Base-by-base conservation (phyloP, 2,797 vertebrate genomes). In the Hyperoplus immaculatus region DNA sequence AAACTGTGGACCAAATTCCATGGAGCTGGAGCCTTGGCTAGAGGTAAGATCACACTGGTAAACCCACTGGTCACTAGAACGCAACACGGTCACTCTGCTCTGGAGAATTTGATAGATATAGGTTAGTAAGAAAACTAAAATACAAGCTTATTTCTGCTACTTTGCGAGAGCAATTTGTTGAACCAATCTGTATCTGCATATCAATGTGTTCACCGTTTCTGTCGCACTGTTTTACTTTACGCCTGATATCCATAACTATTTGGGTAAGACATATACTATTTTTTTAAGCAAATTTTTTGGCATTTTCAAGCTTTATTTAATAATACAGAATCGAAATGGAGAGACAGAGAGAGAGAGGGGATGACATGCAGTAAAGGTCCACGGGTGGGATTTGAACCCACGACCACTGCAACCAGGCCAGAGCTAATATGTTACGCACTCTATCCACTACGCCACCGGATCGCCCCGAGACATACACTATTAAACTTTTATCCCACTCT, bases 1-100 rank as follows among this genome's bases (percentile, higher is more conserved):
- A 91, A 89, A 87, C 92, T 93, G 92, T 95, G 93, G 87, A 94
- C 90, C 92, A 91, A 87, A 89, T 77, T 94, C 94, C 93, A 93
- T 5, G 92, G 89, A 83, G 93, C 81, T 16, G 87, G 87, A 82
- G 86, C 88, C 82, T 87, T 89, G 60, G 92, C 93, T 92, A 88
- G 83, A 88, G 86, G 88, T 71, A 77, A 89, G 81, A 92, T 80
- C 57, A 93, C 67, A 89, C 70, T 0, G 72, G 91, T 89, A 81
- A 85, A 82, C 58, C 78, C 80, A 78, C 55, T 15, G 41, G 42
- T 69, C 46, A 66, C 46, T 6, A 8, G 3, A 53, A 54, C 1
- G 51, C 41, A 49, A 4, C 43, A 45, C 16, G 10, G 42, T 76
- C 15, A 51, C 3, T 14, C 21, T 50, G 56, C 63, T 75, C 57